Base-by-base conservation (phyloP, 2,797 vertebrate species). In the Potorous gilbertii region DNA sequence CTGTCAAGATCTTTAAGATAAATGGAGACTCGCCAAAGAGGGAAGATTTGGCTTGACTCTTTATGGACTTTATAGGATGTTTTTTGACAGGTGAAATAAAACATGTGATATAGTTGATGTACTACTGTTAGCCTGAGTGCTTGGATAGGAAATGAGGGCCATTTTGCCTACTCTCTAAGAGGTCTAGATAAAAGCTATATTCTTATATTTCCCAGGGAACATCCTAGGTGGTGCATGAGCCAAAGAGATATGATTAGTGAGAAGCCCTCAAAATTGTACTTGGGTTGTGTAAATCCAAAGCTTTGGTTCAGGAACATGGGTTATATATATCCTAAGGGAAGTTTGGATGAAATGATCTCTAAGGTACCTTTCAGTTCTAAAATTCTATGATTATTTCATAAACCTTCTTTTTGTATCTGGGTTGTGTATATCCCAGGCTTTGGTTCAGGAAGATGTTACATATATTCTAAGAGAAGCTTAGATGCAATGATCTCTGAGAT, bases 331-430 rank as follows among this genome's bases (percentile, higher is more conserved):
- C 11, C 40, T 46, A 62, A 54, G 40, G 81, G 40, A 57, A 93
- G 92, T 40, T 46, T 91, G 50, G 54, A 94, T 55, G 40, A 55
- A 24, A 40, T 62, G 4, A 55, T 91, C 89, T 92, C 34, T 18
- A 92, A 91, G 29, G 92, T 87, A 12, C 29, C 16, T 28, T 54
- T 66, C 59, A 92, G 2, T 50, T 50, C 50, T 50, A 50, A 50
- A 50, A 50, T 40, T 66, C 11, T n/a, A 27, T 46, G 21, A 81
- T 92, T 59, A 74, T 93, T 90, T 57, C n/a, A 95, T 57, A n/a
- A 94, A 56, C 40, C 55, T n/a, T 55, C 8, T 93, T 31, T 96
- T 96, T 56, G 54, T 50, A 59, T 46, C 18, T 46, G 66, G 40
- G 21, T 46, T 40, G 4, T 81, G 29, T 81, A 46, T 46, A 81